These are phyloP conservation scores for Anastrepha ludens DNA, from an alignment of 1,140 invertebrate species.

Conservation along the genomic window DNA sequence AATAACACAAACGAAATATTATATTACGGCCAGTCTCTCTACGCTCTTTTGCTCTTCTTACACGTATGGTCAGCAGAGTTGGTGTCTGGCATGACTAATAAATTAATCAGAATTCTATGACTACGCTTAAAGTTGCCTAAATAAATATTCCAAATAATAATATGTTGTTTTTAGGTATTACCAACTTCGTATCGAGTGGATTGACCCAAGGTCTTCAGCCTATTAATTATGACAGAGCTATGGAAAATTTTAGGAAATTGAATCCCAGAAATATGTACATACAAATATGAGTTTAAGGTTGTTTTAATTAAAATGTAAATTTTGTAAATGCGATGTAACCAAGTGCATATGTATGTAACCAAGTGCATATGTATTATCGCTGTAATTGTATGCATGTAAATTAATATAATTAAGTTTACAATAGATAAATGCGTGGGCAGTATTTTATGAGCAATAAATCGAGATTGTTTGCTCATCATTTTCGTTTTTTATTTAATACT, in stretches of 20 bases:
- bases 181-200: not conserved
- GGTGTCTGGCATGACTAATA: not conserved
- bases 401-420: not conserved
- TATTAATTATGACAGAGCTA: slow-evolving; percentile 1
- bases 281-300: not conserved
- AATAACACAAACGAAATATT: not conserved
- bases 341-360: too few species aligned
- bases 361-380: too few species aligned
- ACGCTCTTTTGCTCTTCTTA: not conserved
- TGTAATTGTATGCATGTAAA: not conserved
- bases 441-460: not conserved
- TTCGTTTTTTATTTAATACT: not conserved
- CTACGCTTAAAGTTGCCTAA: not conserved
- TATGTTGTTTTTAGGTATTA: not conserved
- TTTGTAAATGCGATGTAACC: not conserved
- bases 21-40: not conserved
- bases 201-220: not conserved
- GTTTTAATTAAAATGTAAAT: not conserved
- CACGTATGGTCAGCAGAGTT: not conserved
- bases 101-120: slow-evolving; percentile 14
- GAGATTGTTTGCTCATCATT: not conserved
- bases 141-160: not conserved
- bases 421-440: slow-evolving; percentile 17
- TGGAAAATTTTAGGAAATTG: slow-evolving; percentile 30
- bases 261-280: not conserved